phyloP scores from a whole-genome alignment of 2,888 invertebrate species.

The Lagria hirta region DNA sequence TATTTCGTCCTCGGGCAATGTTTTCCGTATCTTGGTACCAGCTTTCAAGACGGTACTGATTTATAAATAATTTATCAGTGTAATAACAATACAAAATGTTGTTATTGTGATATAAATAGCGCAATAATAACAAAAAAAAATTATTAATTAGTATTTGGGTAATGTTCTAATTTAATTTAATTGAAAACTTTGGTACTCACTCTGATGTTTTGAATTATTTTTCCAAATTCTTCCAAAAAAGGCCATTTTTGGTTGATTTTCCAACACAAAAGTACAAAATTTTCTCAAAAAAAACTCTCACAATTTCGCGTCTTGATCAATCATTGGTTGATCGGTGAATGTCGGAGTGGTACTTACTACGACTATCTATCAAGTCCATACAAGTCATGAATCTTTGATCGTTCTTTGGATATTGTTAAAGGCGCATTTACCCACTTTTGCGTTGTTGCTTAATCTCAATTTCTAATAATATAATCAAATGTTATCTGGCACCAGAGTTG shows the following conservation, averaged over 20 bases:
- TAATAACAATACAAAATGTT: not conserved
- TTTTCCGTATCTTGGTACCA: constrained; percentile 13
- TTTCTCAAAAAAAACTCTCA: constrained; percentile 10
- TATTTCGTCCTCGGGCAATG: constrained; percentile 11
- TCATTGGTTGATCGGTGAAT: constrained; percentile 27
- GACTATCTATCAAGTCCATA: constrained; percentile 15
- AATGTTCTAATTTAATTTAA: too few species aligned
- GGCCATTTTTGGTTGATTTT: constrained; percentile 53
- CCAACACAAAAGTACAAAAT: not conserved
- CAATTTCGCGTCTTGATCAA: constrained; percentile 25
- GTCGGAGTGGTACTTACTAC: constrained; percentile 18
- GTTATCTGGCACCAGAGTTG: not conserved
- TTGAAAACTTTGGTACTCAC: constrained; percentile 60
- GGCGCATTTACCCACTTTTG: constrained; percentile 5
- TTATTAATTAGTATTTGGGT: not conserved
- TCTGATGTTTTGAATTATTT: constrained; percentile 68
- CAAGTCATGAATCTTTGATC: constrained; percentile 20
- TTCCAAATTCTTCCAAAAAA: constrained; percentile 68
- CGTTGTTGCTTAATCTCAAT: constrained; percentile 11
- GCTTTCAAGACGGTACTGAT: too few species aligned
- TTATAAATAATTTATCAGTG: too few species aligned
- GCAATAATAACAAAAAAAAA: constrained; percentile 1
- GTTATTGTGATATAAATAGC: not conserved
- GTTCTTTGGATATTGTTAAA: constrained; percentile 1
- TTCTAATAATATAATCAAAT: not conserved